Evolutionary conservation across 2,113 vertebrate genomes (phyloP).

Genomic region (Paradoxurus hermaphroditus): DNA sequence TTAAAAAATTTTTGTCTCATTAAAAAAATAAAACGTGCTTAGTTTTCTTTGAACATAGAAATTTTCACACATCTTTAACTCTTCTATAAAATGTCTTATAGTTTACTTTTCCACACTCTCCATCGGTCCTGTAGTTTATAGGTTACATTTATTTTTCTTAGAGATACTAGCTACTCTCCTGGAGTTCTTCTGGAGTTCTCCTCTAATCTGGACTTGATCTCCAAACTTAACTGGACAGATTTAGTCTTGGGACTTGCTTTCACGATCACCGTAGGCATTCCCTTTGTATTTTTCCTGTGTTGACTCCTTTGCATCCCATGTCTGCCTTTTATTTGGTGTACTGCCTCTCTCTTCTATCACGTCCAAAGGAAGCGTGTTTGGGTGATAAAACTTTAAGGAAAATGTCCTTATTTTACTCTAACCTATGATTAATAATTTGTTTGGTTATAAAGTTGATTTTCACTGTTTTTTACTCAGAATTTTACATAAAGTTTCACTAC

Average conservation of each 20-base stretch:
- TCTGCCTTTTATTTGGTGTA: slow-evolving; percentile 21
- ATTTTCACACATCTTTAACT: neutral
- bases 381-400: neutral
- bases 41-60: slow-evolving; percentile 6
- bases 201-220: neutral
- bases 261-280: neutral
- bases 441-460: neutral
- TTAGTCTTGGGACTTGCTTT: neutral
- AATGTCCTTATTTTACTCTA: neutral
- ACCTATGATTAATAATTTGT: neutral
- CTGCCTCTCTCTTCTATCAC: neutral
- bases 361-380: neutral
- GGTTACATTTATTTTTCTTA: neutral
- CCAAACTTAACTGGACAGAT: neutral
- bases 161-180: neutral
- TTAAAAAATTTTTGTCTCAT: neutral
- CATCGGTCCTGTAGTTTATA: neutral
- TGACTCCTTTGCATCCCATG: neutral
- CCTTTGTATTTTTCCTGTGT: neutral
- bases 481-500: neutral
- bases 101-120: neutral
- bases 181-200: neutral
- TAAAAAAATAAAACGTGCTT: neutral
- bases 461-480: neutral
- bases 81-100: neutral